Evolutionary conservation across 2,113 vertebrate species (phyloP).

Genomic region (Desmodus rotundus): DNA sequence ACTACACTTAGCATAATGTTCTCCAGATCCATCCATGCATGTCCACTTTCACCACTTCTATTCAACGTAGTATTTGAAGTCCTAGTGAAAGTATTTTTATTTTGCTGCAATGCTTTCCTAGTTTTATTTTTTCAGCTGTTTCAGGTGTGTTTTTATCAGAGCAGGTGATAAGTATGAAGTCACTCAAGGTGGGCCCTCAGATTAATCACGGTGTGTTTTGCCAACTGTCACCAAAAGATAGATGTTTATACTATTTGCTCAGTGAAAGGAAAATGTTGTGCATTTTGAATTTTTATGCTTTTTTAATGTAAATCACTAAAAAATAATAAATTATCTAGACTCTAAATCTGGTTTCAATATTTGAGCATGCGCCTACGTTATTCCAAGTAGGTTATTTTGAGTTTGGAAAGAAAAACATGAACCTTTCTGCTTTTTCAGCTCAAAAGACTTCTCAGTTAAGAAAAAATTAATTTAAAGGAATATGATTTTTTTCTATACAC

Average conservation of each 20-base stretch:
- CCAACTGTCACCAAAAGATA: constrained; percentile 5
- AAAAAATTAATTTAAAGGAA: neutral
- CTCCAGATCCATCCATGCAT: too few species aligned
- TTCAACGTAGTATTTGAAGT: too few species aligned
- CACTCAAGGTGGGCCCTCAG: neutral
- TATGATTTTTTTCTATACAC: neutral
- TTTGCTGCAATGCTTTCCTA: neutral
- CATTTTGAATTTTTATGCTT: neutral
- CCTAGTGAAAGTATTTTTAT: neutral
- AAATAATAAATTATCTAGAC: neutral
- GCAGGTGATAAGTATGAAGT: neutral
- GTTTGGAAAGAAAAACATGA: neutral
- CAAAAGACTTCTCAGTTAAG: neutral
- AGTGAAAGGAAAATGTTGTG: neutral
- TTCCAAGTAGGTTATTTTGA: neutral
- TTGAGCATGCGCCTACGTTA: neutral
- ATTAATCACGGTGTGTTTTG: constrained; percentile 4
- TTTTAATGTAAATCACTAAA: neutral
- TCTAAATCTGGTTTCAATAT: neutral
- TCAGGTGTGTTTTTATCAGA: constrained; percentile 38
- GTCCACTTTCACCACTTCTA: too few species aligned
- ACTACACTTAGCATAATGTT: too few species aligned
- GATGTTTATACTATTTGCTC: neutral
- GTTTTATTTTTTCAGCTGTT: neutral
- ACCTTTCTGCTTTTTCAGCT: neutral